Conservation (phyloP, 2,888 invertebrate species). For the Bellardia bayeri region DNA sequence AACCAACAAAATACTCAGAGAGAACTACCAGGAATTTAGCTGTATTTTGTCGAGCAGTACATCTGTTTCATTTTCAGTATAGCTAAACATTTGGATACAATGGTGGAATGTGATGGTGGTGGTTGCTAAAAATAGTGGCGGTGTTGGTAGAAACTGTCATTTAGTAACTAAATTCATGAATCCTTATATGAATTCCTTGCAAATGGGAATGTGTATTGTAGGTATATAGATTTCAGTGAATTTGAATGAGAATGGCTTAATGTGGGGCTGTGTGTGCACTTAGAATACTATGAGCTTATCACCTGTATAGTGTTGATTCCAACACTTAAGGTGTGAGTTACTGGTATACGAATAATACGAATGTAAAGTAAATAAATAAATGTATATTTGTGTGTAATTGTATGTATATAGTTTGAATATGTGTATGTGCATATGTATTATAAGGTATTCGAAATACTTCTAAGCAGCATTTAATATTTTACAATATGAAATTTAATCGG, state of each 20-base stretch:
- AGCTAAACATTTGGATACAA: background rate
- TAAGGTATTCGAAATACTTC: conserved; percentile 45
- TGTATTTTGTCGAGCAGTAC: conserved; percentile 6
- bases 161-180: conserved; percentile 26
- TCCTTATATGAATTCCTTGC: conserved; percentile 17
- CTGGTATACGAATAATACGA: background rate
- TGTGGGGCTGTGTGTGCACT: conserved; percentile 1
- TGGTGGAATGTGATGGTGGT: conserved; percentile 25
- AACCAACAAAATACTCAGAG: background rate
- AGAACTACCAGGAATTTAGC: background rate
- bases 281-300: conserved; percentile 56
- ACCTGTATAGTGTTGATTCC: conserved; percentile 67
- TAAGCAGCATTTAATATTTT: conserved; percentile 69
- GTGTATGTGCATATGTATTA: background rate
- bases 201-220: background rate
- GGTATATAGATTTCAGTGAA: conserved; percentile 8
- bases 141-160: conserved; percentile 32
- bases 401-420: background rate
- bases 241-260: background rate
- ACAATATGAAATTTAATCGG: conserved; percentile 69
- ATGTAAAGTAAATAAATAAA: background rate
- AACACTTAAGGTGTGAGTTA: conserved; percentile 66
- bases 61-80: conserved; percentile 14
- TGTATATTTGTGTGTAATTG: background rate
- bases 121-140: background rate